Base-by-base conservation (phyloP, 1,140 invertebrate species). In the Gryon sp. region DNA sequence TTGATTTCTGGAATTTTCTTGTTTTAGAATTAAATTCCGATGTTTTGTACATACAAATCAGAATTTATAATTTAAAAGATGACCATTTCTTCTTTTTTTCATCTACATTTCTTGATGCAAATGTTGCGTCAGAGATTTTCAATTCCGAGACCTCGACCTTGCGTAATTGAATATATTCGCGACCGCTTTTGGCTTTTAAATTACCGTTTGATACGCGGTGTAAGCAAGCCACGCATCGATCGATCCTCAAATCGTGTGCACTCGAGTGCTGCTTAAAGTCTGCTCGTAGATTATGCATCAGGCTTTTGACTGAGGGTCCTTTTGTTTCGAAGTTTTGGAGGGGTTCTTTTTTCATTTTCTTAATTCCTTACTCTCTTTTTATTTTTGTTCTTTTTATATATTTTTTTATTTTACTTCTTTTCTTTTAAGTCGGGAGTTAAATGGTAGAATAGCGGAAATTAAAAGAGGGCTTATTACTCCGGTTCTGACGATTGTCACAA, bases 181-280 rank as follows among this genome's bases (percentile, higher is more conserved):
- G 34, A 11, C 1, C 2, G 8, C 43, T 11, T 48, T 48, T 52
- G 38, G n/a, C 20, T 38, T 22, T 52, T 16, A 55, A 57, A 43
- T 43, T 16, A 38, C 53, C 18, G n/a, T 57, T 20, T 43, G 24
- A 43, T 57, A 38, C 50, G 5, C 32, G 32, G 6, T 30, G 15
- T 24, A 20, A 57, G 38, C 53, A 52, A 38, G 4, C 18, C 9
- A 20, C 38, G 12, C 22, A 43, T 43, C 36, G 53, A 41, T 57
- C 32, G 22, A 12, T 15, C 16, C 20, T 57, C 36, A 43, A 57
- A 57, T 57, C 26, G 38, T 43, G 53, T 26, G 19, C 22, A 9
- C 36, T 55, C n/a, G 0, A 36, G 6, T 52, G 12, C 19, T 5
- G 28, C 18, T 52, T 52, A 34, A 28, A 41, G 36, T 40, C 32